phyloP scores from a whole-genome alignment of 2,113 vertebrate genomes.

The Pseudopodoces humilis region DNA sequence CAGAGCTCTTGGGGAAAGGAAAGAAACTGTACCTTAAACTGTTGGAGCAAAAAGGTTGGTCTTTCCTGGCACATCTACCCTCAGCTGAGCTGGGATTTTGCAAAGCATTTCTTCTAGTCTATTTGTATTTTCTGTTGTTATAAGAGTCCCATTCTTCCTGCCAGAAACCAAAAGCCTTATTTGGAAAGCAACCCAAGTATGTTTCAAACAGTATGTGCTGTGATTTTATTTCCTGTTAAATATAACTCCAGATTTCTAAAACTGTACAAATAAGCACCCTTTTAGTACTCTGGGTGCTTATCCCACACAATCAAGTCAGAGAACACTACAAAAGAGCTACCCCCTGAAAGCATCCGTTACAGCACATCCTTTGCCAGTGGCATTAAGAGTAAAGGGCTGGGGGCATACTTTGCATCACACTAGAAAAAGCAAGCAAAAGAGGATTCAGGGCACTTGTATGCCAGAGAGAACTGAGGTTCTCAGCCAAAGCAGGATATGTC shows the following conservation, averaged over 20 bases:
- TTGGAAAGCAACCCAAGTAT: slow-evolving; percentile 16
- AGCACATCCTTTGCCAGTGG: background rate
- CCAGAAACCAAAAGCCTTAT: slow-evolving; percentile 24
- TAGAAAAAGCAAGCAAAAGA: background rate
- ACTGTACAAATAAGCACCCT: background rate
- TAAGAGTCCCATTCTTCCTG: slow-evolving; percentile 1
- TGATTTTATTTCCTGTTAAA: slow-evolving; percentile 42
- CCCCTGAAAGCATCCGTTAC: background rate
- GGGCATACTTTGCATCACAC: background rate
- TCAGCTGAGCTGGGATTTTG: background rate
- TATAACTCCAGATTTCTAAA: slow-evolving; percentile 12
- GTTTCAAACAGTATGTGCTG: background rate
- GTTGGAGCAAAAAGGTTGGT: background rate
- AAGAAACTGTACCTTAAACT: background rate
- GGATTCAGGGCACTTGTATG: background rate
- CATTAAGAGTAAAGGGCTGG: background rate
- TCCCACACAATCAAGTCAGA: background rate
- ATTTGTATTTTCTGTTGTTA: slow-evolving; percentile 12
- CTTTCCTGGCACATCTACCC: background rate
- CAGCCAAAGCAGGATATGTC: background rate
- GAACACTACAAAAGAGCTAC: background rate
- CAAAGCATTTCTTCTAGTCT: slow-evolving; percentile 10
- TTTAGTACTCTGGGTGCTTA: slow-evolving; percentile 1
- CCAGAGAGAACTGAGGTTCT: background rate
- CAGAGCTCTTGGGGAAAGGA: background rate